Evolutionary conservation across 2,797 vertebrate genomes (phyloP).

Genomic region (Typhlichthys eigenmanni): DNA sequence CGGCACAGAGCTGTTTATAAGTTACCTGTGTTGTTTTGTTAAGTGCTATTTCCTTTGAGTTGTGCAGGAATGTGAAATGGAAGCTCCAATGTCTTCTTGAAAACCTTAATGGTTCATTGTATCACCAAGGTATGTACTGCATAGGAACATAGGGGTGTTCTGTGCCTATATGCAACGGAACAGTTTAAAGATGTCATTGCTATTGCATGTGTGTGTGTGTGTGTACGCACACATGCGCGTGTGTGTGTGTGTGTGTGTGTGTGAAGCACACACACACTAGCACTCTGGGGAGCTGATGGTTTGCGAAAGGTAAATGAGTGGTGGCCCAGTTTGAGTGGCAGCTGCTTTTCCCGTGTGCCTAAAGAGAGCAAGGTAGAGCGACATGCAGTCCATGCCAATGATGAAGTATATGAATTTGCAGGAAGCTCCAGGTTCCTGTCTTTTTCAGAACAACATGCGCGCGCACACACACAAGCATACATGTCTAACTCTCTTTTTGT

Average conservation of each 20-base stretch:
- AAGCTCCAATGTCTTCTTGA: no score
- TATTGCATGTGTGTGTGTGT: background rate
- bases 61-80: conserved; percentile 14
- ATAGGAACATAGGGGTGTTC: background rate
- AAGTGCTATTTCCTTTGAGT: conserved; percentile 24
- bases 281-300: conserved; percentile 12
- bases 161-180: background rate
- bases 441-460: conserved; percentile 5
- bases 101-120: no score
- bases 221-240: no score
- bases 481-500: conserved; percentile 6
- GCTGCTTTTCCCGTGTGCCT: conserved; percentile 40
- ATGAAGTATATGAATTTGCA: conserved; percentile 7
- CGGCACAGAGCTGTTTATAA: conserved; percentile 2
- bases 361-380: conserved; percentile 12
- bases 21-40: conserved; percentile 5
- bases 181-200: no score
- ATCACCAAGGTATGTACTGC: background rate
- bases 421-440: background rate
- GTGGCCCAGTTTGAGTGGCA: conserved; percentile 42
- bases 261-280: background rate
- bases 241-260: background rate
- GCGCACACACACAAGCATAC: background rate
- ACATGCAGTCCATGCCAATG: conserved; percentile 35
- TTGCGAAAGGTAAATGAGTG: conserved; percentile 36